Evolutionary conservation across 2,888 invertebrate genomes (phyloP).

Genomic region (Neoitamus cyanurus): DNA sequence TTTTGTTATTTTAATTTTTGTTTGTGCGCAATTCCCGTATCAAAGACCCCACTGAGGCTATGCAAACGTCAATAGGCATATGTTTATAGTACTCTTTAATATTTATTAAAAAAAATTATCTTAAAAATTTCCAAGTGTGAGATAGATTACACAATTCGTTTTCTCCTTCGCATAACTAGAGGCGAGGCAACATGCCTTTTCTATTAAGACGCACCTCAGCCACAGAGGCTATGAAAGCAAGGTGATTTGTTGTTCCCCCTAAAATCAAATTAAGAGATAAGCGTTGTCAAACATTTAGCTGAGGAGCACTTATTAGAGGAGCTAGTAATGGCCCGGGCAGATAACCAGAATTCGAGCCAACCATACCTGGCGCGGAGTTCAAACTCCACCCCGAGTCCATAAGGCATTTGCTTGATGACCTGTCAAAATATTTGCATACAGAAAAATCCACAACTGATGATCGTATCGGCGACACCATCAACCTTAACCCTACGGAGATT

Average conservation of each 20-base stretch:
- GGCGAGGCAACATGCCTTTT: neutral
- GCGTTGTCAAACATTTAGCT: constrained; percentile 31
- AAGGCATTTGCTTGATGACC: neutral
- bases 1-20: too few species aligned
- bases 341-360: neutral
- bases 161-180: neutral
- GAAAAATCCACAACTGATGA: neutral
- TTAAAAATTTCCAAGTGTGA: neutral
- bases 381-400: neutral
- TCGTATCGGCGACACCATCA: neutral
- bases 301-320: constrained; percentile 28
- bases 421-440: constrained; percentile 24
- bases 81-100: too few species aligned
- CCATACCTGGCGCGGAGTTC: neutral
- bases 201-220: constrained; percentile 17
- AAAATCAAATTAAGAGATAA: constrained; percentile 19
- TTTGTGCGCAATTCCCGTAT: too few species aligned
- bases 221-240: neutral
- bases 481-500: neutral
- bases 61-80: too few species aligned
- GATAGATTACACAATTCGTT: neutral
- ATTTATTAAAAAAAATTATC: neutral
- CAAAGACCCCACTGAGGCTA: too few species aligned
- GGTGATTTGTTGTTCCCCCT: neutral
- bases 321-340: neutral